phyloP scores from a whole-genome alignment of 2,888 invertebrate genomes.

The Tuberolachnus salignus region DNA sequence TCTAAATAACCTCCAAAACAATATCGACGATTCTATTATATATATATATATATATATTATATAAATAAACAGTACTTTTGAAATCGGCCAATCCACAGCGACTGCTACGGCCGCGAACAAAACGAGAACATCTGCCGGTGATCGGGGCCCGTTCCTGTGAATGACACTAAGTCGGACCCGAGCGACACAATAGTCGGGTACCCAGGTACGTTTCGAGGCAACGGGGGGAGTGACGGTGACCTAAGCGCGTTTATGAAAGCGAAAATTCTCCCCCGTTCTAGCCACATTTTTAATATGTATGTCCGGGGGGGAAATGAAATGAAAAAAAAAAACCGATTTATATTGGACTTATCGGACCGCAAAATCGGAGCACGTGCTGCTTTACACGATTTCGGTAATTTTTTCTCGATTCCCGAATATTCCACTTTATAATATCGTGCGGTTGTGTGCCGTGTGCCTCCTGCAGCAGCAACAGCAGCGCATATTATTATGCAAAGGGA shows the following conservation, averaged over 20 bases:
- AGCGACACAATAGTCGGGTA: conserved; percentile 36
- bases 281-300: conserved; percentile 33
- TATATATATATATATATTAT: no score
- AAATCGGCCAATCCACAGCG: conserved; percentile 30
- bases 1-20: conserved; percentile 37
- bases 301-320: conserved; percentile 27
- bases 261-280: conserved; percentile 25
- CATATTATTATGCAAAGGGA: conserved; percentile 11
- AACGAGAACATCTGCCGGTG: conserved; percentile 54
- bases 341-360: conserved; percentile 55
- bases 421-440: conserved; percentile 15
- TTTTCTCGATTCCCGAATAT: conserved; percentile 45
- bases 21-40: conserved; percentile 36
- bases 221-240: conserved; percentile 11
- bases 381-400: conserved; percentile 50
- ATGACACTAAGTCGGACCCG: conserved; percentile 54
- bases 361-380: conserved; percentile 55
- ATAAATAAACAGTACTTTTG: conserved; percentile 38
- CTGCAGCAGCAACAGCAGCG: background rate
- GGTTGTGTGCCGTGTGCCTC: background rate
- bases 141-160: conserved; percentile 48
- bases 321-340: conserved; percentile 48
- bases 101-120: conserved; percentile 27
- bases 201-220: conserved; percentile 24
- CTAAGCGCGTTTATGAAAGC: conserved; percentile 40